A percentile compares a stretch with the other conserved stretches of the same genome.
Evolutionary conservation across 2,113 vertebrate genomes (phyloP).

Genomic region (Erpornis zantholeuca): DNA sequence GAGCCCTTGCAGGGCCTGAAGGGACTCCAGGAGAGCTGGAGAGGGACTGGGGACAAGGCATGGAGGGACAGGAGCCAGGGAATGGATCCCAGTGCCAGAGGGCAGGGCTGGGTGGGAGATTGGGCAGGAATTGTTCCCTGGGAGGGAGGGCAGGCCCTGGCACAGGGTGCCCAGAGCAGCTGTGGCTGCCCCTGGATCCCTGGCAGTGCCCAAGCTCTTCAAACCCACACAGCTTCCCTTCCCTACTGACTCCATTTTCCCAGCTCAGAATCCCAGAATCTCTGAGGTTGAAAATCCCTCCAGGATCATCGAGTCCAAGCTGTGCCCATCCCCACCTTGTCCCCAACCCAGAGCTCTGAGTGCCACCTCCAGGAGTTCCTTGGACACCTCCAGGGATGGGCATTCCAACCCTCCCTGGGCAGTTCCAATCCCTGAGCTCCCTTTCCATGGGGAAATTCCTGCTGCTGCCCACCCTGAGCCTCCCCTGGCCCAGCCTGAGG

Average conservation of each 20-base stretch:
- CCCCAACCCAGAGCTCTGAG: not conserved
- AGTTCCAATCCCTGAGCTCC: rapidly evolving
- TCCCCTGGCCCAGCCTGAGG: no score
- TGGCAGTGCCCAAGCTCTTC: not conserved
- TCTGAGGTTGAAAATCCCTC: not conserved
- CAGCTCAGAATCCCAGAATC: not conserved
- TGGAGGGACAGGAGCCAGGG: not conserved
- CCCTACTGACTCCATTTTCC: not conserved
- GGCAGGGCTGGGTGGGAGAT: not conserved
- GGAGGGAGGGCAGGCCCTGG: not conserved
- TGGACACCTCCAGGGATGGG: not conserved
- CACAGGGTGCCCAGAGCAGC: not conserved
- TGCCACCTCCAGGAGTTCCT: rapidly evolving
- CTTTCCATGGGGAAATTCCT: not conserved
- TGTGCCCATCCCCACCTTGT: not conserved
- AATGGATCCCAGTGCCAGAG: not conserved
- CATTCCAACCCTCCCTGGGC: not conserved
- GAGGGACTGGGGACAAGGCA: not conserved
- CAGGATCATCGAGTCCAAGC: rapidly evolving
- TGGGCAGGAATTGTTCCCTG: not conserved
- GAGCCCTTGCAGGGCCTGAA: not conserved
- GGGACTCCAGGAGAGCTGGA: not conserved
- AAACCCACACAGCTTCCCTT: not conserved
- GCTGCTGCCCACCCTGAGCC: no score
- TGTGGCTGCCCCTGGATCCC: not conserved